These are phyloP conservation scores for Aphidoletes aphidimyza DNA, from an alignment of 2,888 invertebrate genomes.

Conservation along the genomic window DNA sequence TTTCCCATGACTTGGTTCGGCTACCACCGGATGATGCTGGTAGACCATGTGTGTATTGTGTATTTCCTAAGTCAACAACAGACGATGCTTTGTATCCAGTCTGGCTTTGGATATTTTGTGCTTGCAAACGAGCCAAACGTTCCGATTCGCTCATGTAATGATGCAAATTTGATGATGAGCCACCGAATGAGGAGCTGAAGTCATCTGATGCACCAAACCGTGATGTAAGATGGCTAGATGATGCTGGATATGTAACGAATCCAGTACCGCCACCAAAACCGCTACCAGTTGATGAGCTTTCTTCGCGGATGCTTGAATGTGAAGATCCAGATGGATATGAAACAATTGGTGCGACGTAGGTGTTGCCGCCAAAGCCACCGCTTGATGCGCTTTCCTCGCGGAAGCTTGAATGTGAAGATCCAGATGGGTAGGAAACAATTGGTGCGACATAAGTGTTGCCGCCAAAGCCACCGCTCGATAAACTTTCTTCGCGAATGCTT, in stretches of 20 bases:
- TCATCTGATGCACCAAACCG: background rate
- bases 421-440: background rate
- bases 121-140: slow-evolving; percentile 48
- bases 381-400: background rate
- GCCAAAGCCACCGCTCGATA: background rate
- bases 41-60: background rate
- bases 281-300: background rate
- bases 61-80: background rate
- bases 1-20: slow-evolving; percentile 39
- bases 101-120: background rate
- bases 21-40: background rate
- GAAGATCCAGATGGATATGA: background rate
- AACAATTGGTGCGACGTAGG: background rate
- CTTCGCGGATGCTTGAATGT: background rate
- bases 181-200: background rate
- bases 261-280: background rate
- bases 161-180: background rate
- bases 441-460: background rate
- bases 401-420: background rate
- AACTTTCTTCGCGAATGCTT: background rate
- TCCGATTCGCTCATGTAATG: slow-evolving; percentile 41
- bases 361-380: no score
- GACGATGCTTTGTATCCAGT: background rate
- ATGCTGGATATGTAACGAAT: no score
- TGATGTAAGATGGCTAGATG: no score